Conservation (phyloP, 2,888 invertebrate species). For the Tenthredo amoena region DNA sequence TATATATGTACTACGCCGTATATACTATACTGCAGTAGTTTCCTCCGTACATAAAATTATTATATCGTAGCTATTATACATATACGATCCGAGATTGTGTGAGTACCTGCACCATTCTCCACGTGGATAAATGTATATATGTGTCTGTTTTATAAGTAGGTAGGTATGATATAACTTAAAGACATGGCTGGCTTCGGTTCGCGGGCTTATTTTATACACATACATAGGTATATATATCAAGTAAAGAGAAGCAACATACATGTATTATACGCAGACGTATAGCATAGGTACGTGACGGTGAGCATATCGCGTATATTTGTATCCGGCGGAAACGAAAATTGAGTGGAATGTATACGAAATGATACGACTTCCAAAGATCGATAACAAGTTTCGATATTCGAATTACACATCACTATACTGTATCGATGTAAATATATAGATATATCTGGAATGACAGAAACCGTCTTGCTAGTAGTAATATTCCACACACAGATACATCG, state of each 20-base stretch:
- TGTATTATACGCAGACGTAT: not conserved
- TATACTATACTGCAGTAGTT: no score
- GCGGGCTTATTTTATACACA: not conserved
- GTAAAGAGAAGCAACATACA: not conserved
- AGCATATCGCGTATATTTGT: not conserved
- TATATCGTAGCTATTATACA: slow-evolving; percentile 6
- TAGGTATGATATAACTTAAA: not conserved
- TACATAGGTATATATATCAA: not conserved
- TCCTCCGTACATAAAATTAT: not conserved
- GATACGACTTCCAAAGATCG: not conserved
- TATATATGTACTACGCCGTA: no score
- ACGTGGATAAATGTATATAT: not conserved
- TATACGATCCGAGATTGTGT: not conserved
- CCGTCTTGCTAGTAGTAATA: not conserved
- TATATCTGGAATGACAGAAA: not conserved
- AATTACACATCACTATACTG: not conserved
- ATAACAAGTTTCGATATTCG: not conserved
- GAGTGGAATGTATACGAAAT: not conserved
- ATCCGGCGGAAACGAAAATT: not conserved
- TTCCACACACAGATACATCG: not conserved
- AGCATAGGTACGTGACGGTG: not conserved
- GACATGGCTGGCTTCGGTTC: slow-evolving; percentile 15
- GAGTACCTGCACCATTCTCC: not conserved
- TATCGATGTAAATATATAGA: no score
- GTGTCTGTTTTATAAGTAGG: not conserved